Conservation (phyloP, 2,797 vertebrate genomes). For the Rhynchotus rufescens region DNA sequence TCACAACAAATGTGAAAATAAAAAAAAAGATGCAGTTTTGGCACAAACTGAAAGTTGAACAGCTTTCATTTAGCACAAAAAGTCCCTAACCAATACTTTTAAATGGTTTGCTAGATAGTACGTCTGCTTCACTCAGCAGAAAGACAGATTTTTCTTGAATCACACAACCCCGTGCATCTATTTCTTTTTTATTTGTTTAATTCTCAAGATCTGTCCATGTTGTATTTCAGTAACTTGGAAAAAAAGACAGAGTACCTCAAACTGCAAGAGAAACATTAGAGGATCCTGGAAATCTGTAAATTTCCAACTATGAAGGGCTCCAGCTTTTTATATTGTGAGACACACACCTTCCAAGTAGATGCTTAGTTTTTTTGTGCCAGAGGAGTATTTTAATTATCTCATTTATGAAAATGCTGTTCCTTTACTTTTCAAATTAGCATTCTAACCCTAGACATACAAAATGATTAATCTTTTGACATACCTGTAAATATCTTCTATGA, state of each 20-base stretch:
- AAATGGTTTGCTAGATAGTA: constrained; percentile 33
- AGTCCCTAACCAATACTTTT: constrained; percentile 26
- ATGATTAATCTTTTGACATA: not conserved
- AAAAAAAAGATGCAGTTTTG: constrained; percentile 15
- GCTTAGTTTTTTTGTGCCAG: not conserved
- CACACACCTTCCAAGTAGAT: not conserved
- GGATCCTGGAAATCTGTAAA: not conserved
- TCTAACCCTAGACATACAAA: not conserved
- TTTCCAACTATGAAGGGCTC: not conserved
- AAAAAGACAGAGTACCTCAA: not conserved
- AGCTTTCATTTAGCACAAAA: constrained; percentile 38
- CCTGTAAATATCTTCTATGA: not conserved
- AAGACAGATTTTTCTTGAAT: constrained; percentile 51
- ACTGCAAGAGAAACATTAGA: not conserved
- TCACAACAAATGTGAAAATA: not conserved
- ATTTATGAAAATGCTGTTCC: not conserved
- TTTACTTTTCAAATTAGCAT: not conserved
- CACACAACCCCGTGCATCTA: not conserved
- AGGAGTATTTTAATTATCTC: not conserved
- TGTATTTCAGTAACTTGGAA: not conserved
- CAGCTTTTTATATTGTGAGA: not conserved
- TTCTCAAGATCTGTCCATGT: not conserved
- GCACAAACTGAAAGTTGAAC: constrained; percentile 28
- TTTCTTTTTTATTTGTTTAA: not conserved
- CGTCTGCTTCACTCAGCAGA: not conserved